Evolutionary conservation across 23 tunicate species (phyloP).

Genomic region (Diplosoma virens): DNA sequence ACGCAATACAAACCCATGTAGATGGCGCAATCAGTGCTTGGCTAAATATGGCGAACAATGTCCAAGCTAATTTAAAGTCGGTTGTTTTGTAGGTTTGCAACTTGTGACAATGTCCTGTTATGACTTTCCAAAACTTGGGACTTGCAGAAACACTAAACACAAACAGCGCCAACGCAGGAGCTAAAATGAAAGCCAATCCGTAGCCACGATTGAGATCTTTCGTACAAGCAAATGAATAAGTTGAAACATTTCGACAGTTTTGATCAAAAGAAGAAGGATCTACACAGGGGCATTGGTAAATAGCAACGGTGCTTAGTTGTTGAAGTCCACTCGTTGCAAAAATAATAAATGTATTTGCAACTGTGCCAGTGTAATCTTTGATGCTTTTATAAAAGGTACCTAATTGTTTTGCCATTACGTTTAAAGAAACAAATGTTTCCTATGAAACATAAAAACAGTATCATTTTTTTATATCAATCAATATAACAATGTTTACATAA

Average conservation of each 20-base stretch:
- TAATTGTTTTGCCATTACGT: constrained; percentile 3
- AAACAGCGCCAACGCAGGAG: constrained; percentile 39
- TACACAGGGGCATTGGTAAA: constrained; percentile 44
- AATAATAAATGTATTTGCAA: constrained; percentile 13
- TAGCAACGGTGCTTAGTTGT: constrained; percentile 25
- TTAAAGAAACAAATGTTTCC: too few species aligned
- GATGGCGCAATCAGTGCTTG: constrained; percentile 39
- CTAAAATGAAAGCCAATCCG: constrained; percentile 33
- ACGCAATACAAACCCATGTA: constrained; percentile 47
- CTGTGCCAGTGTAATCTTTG: constrained; percentile 38
- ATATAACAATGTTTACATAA: too few species aligned
- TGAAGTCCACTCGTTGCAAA: constrained; percentile 13
- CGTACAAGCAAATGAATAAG: neutral
- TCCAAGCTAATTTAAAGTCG: neutral
- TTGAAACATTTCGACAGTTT: neutral
- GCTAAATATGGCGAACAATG: neutral
- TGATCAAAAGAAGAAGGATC: neutral
- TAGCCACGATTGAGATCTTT: constrained; percentile 14
- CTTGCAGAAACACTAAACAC: constrained; percentile 18
- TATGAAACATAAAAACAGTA: too few species aligned
- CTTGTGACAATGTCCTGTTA: constrained; percentile 25
- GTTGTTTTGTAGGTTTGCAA: neutral
- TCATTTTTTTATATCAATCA: too few species aligned
- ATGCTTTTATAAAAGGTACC: neutral
- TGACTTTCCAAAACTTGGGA: constrained; percentile 47